Evolutionary conservation across 1,140 invertebrate species (phyloP), one percentile per base, ranked within the genome.

Genomic region (Drosophila micromelanica): DNA sequence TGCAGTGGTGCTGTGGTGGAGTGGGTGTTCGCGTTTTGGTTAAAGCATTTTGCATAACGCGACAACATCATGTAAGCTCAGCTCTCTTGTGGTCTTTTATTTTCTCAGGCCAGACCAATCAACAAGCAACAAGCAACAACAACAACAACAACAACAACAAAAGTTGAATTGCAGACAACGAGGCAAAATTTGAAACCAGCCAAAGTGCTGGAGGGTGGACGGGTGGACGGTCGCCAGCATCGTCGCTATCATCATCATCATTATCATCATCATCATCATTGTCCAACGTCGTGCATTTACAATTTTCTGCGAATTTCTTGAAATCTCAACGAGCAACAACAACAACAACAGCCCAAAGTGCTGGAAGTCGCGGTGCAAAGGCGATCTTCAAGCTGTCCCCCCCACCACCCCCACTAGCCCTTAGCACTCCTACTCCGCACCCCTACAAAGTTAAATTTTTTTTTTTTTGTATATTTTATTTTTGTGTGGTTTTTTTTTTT

Each of bases 241-340:
- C n/a, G n/a, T n/a, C n/a, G n/a, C n/a, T n/a, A n/a, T n/a, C n/a
- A n/a, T n/a, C n/a, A n/a, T n/a, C n/a, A n/a, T n/a, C n/a, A n/a
- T n/a, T n/a, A n/a, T n/a, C n/a, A n/a, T 20, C 51, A 49, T 30
- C 61, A 20, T 5, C 61, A 76, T 57, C 73, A 48, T 61, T 32
- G 27, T 51, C 27, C 48, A 51, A n/a, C 48, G 32, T 87, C 82
- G 82, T 87, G 82, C 78, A 87, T 87, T 87, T 79, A 87, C 82
- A 87, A 87, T 87, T 87, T 87, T 87, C 82, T 87, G 82, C 82
- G 82, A 87, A 87, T 89, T 87, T 87, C 75, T 87, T 72, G 79
- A 87, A 87, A 87, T 89, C 84, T 82, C 63, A 82, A 87, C 72
- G 72, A 81, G 62, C 37, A 51, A 45, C 51, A 70, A 48, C 51